Percentiles rank a stretch among this genome's conserved stretches.
Evolutionary conservation across 2,797 vertebrate genomes (phyloP).

Genomic region (Pagetopsis macropterus): DNA sequence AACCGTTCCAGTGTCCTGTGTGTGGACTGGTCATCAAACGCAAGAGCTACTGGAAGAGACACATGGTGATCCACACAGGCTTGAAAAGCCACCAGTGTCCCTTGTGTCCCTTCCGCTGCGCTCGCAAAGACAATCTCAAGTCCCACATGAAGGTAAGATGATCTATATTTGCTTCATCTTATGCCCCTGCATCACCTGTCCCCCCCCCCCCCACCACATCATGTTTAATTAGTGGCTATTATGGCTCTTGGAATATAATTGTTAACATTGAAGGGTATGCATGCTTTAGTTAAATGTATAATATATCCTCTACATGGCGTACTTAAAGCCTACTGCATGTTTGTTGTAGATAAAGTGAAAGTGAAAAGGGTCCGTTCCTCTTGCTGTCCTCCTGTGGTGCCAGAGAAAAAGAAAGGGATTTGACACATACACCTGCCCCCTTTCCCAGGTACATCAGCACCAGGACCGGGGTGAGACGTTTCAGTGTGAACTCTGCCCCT

Average conservation of each 20-base stretch:
- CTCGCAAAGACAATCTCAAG: conserved; percentile 99
- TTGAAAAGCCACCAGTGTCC: conserved; percentile 99
- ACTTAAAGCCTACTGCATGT: conserved; percentile 26
- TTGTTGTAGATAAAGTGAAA: conserved; percentile 7
- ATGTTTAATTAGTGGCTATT: conserved; percentile 40
- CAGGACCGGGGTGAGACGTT: conserved; percentile 99
- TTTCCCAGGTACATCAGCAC: conserved; percentile 96
- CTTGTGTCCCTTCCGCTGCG: conserved; percentile 97
- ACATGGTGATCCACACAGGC: conserved; percentile 99
- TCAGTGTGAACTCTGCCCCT: conserved; percentile 98
- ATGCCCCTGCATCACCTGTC: conserved; percentile 8
- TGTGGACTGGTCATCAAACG: conserved; percentile 99
- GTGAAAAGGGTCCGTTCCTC: conserved; percentile 1
- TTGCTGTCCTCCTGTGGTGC: conserved; percentile 8
- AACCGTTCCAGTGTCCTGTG: conserved; percentile 99
- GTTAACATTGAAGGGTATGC: conserved; percentile 34
- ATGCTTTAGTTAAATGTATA: conserved; percentile 37
- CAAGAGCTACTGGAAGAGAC: conserved; percentile 99
- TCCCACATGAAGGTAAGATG: conserved; percentile 98
- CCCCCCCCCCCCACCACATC: conserved; percentile 20
- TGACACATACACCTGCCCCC: conserved; percentile 35
- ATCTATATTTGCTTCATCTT: conserved; percentile 29
- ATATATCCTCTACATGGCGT: conserved; percentile 8
- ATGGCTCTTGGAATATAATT: conserved; percentile 39
- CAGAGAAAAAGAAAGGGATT: conserved; percentile 2